phyloP scores from a whole-genome alignment of 2,797 vertebrate species.

The Lithobates sylvaticus region DNA sequence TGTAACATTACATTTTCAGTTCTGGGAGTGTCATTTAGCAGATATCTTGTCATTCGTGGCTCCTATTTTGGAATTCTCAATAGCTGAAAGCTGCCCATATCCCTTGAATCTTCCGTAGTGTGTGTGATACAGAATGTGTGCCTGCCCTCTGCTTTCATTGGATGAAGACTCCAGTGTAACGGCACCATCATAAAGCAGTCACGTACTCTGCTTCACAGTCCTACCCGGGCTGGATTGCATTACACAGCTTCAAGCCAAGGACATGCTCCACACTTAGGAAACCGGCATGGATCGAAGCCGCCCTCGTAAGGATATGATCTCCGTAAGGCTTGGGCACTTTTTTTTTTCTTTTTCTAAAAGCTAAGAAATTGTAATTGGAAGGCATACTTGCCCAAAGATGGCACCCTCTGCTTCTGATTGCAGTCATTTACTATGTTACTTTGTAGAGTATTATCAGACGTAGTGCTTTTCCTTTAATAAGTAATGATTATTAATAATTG shows the following conservation, averaged over 20 bases:
- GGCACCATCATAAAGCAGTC: constrained; percentile 50
- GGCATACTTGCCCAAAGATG: not conserved
- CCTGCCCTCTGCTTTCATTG: constrained; percentile 53
- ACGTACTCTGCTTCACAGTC: constrained; percentile 59
- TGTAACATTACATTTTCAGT: not conserved
- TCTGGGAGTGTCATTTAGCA: constrained; percentile 42
- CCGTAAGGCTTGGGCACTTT: constrained; percentile 68
- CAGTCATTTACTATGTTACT: not conserved
- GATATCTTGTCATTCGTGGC: constrained; percentile 29
- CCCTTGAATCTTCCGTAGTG: constrained; percentile 56
- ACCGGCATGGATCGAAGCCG: constrained; percentile 72
- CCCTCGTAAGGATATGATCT: constrained; percentile 72
- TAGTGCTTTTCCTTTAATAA: too few relatives aligned
- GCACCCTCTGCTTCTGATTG: not conserved
- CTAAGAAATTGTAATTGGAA: not conserved
- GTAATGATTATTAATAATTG: too few relatives aligned
- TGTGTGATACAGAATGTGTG: constrained; percentile 61
- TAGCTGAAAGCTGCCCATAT: constrained; percentile 60
- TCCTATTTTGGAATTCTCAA: constrained; percentile 69
- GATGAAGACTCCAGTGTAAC: constrained; percentile 24
- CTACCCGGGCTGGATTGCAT: constrained; percentile 62
- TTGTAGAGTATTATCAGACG: too few relatives aligned
- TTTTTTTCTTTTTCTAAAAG: constrained; percentile 1
- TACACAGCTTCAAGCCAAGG: constrained; percentile 66
- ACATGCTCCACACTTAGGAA: constrained; percentile 57